phyloP scores from a whole-genome alignment of 2,113 vertebrate species.

The Psilopogon haemacephalus region DNA sequence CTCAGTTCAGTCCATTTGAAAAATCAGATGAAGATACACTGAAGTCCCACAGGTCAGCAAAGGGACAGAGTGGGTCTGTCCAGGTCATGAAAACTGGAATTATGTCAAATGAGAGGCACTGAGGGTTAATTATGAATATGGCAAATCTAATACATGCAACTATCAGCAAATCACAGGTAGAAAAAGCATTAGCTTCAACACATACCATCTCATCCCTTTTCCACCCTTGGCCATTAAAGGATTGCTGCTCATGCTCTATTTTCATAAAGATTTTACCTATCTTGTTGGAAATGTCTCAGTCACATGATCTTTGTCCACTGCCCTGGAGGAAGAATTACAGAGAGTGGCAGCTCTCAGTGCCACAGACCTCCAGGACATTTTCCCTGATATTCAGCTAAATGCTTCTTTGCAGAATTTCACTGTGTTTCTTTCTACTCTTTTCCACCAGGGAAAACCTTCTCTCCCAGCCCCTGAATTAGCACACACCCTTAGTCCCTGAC shows the following conservation, averaged over 20 bases:
- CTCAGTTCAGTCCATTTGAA: background rate
- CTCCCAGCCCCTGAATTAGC: background rate
- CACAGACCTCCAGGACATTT: rapidly evolving
- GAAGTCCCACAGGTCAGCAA: conserved; percentile 21
- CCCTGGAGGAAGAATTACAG: background rate
- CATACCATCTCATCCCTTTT: background rate
- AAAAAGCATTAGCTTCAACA: background rate
- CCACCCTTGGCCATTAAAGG: background rate
- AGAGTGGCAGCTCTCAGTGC: background rate
- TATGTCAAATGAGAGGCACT: background rate
- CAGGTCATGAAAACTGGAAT: conserved; percentile 23
- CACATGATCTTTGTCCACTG: background rate
- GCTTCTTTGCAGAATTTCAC: background rate
- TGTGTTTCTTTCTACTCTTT: background rate
- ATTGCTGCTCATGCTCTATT: background rate
- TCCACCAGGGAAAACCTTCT: background rate
- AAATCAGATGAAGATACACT: background rate
- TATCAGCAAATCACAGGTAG: background rate
- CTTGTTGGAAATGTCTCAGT: background rate
- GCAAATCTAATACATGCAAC: background rate
- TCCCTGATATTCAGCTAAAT: background rate
- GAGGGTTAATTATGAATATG: conserved; percentile 23
- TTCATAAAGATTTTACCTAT: background rate
- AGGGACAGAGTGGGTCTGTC: background rate
- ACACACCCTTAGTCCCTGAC: background rate